A percentile compares a stretch with the other conserved stretches of the same genome.
Evolutionary conservation across 2,888 invertebrate species (phyloP).

Genomic region (Diarsia mendica): DNA sequence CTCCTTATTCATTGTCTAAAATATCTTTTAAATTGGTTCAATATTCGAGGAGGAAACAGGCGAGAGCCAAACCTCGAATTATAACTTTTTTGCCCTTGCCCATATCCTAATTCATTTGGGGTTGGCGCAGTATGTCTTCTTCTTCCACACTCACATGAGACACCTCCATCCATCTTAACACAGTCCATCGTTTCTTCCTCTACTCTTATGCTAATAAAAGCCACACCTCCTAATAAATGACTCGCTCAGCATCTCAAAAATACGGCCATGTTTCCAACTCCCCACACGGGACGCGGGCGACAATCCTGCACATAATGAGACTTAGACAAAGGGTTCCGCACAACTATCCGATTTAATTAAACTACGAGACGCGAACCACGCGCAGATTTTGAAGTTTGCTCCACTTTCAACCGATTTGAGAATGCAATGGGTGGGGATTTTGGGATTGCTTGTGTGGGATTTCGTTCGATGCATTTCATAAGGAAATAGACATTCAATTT

Average conservation of each 20-base stretch:
- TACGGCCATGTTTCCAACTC: slow-evolving; percentile 37
- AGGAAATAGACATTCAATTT: neutral
- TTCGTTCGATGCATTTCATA: neutral
- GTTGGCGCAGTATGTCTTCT: no score
- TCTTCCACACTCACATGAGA: no score
- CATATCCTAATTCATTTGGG: no score
- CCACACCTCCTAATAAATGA: slow-evolving; percentile 3
- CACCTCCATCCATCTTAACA: no score
- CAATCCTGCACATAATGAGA: slow-evolving; percentile 68
- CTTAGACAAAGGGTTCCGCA: slow-evolving; percentile 70
- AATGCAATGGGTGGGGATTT: slow-evolving; percentile 26
- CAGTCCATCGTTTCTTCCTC: no score
- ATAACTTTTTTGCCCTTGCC: no score
- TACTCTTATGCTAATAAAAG: neutral
- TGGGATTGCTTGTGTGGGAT: neutral
- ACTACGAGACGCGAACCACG: slow-evolving; percentile 65
- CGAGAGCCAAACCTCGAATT: no score
- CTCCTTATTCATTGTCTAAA: no score
- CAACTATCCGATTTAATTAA: slow-evolving; percentile 80
- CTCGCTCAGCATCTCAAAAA: slow-evolving; percentile 34
- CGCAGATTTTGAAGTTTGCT: slow-evolving; percentile 72
- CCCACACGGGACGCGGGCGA: slow-evolving; percentile 43
- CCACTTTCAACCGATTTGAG: slow-evolving; percentile 53
- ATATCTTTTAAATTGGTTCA: no score
- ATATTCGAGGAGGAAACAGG: no score